Percentiles rank a stretch among this genome's conserved stretches.
phyloP scores from a whole-genome alignment of 2,113 vertebrate genomes.

The Cathartes aura region DNA sequence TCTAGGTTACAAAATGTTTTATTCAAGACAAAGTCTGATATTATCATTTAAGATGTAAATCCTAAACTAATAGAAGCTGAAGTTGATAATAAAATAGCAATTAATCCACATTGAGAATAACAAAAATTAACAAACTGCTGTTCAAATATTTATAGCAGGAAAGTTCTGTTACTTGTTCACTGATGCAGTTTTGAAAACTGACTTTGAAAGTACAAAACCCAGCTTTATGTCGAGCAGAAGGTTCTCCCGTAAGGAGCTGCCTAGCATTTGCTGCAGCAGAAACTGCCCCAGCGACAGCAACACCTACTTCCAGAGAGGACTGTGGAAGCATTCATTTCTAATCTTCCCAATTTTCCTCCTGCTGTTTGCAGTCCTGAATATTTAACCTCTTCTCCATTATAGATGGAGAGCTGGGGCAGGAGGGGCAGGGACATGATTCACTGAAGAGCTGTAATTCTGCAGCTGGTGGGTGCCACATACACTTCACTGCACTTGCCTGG shows the following conservation, averaged over 20 bases:
- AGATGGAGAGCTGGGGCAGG: not conserved
- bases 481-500: not conserved
- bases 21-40: conserved; percentile 65
- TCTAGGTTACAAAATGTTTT: conserved; percentile 72
- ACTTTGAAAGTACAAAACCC: not conserved
- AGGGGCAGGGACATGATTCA: not conserved
- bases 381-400: not conserved
- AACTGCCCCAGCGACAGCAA: not conserved
- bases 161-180: not conserved
- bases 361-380: not conserved
- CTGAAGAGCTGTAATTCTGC: not conserved
- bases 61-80: conserved; percentile 74
- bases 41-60: conserved; percentile 75
- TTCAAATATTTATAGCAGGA: conserved; percentile 73
- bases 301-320: not conserved
- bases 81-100: conserved; percentile 70
- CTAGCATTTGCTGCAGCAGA: not conserved
- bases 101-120: conserved; percentile 69
- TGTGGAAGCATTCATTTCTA: not conserved
- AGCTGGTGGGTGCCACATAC: not conserved
- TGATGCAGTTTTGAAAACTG: not conserved
- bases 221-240: not conserved
- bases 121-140: conserved; percentile 73
- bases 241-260: not conserved
- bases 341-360: not conserved